A percentile compares a stretch with the other conserved stretches of the same genome.
These are phyloP conservation scores for Chaetoderma sp. DNA, from an alignment of 2,888 invertebrate genomes.

Conservation along the genomic window DNA sequence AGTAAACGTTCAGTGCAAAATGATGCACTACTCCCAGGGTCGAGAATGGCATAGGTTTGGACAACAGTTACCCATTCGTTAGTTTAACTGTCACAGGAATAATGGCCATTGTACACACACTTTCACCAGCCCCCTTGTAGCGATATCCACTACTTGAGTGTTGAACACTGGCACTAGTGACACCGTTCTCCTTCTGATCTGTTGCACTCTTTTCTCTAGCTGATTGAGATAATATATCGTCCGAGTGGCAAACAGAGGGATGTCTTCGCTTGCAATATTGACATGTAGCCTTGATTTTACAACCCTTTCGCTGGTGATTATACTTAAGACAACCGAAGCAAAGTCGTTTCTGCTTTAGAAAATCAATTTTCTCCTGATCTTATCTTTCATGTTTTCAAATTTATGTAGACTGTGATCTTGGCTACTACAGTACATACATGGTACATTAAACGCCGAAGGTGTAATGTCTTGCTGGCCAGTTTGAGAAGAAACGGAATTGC, in stretches of 20 bases:
- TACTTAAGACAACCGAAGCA: constrained; percentile 6
- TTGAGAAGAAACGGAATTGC: too few relatives aligned
- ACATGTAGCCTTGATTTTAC: not conserved
- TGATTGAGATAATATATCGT: not conserved
- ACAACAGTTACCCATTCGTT: too few relatives aligned
- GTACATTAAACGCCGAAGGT: not conserved
- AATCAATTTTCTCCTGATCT: constrained; percentile 5
- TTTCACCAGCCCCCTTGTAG: not conserved
- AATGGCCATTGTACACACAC: not conserved
- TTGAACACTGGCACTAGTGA: not conserved
- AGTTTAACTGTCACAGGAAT: not conserved
- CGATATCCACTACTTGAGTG: not conserved
- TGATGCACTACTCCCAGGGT: too few relatives aligned
- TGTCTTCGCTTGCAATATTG: not conserved
- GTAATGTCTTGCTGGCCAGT: too few relatives aligned
- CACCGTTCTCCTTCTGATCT: not conserved
- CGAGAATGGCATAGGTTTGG: too few relatives aligned
- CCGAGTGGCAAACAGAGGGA: constrained; percentile 12
- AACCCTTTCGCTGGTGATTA: not conserved
- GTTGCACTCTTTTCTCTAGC: not conserved
- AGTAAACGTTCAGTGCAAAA: not conserved
- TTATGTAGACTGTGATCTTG: not conserved
- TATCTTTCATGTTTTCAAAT: not conserved
- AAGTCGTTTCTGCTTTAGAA: constrained; percentile 3
- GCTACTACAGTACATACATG: not conserved